These are phyloP conservation scores for Maccullochella peelii DNA, from an alignment of 2,113 vertebrate species.

Conservation along the genomic window DNA sequence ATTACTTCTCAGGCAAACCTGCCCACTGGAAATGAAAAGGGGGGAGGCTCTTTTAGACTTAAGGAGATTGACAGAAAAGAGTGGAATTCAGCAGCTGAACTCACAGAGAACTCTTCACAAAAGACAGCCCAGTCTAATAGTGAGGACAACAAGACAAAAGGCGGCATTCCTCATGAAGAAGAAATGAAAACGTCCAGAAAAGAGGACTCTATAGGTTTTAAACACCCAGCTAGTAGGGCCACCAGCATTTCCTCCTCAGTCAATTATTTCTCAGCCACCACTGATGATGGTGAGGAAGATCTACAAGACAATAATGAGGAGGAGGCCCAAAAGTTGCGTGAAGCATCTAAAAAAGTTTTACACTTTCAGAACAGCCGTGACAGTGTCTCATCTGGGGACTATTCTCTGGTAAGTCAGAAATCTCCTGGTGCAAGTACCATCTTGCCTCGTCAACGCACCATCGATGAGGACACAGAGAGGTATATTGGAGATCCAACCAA, in stretches of 20 bases:
- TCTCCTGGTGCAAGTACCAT: constrained; percentile 30
- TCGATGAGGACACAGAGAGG: constrained; percentile 66
- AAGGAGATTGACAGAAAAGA: constrained; percentile 58
- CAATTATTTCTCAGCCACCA: constrained; percentile 25
- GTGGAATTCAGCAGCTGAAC: constrained; percentile 66
- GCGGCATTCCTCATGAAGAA: background rate
- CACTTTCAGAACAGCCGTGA: constrained; percentile 76
- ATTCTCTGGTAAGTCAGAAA: constrained; percentile 64
- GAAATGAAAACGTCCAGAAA: constrained; percentile 28
- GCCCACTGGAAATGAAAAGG: constrained; percentile 5
- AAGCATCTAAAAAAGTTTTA: constrained; percentile 80
- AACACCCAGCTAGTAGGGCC: constrained; percentile 1
- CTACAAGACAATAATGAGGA: constrained; percentile 74
- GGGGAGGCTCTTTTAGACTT: background rate
- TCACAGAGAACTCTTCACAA: constrained; percentile 20
- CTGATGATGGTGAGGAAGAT: constrained; percentile 58
- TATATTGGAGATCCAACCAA: constrained; percentile 54
- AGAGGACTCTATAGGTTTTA: constrained; percentile 17
- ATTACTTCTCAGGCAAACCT: constrained; percentile 54
- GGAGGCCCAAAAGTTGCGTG: constrained; percentile 81
- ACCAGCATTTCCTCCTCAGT: constrained; percentile 13
- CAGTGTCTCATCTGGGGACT: constrained; percentile 77
- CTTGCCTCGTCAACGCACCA: constrained; percentile 61
- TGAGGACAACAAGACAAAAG: background rate
- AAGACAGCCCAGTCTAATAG: background rate